Percentiles rank a stretch among this genome's conserved stretches.
phyloP scores from a whole-genome alignment of 2,888 invertebrate genomes.

The Drosophila kambysellisi region DNA sequence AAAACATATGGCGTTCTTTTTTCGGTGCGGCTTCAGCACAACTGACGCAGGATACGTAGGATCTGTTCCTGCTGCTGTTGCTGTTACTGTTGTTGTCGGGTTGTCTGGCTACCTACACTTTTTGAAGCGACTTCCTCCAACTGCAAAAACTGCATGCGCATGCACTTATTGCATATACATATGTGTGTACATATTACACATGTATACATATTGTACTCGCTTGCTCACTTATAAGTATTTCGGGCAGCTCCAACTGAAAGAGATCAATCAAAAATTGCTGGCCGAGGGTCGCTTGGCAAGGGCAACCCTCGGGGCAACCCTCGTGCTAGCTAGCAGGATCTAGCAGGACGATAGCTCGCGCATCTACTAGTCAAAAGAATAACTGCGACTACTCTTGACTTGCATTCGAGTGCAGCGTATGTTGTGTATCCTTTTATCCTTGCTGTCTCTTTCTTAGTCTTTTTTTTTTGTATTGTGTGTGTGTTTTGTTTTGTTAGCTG shows the following conservation, averaged over 20 bases:
- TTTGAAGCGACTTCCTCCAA: constrained; percentile 45
- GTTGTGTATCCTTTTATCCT: constrained; percentile 5
- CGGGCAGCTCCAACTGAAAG: constrained; percentile 49
- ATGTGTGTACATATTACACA: background rate
- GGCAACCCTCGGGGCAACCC: constrained; percentile 41
- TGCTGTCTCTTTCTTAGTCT: constrained; percentile 6
- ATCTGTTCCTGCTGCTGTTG: constrained; percentile 38
- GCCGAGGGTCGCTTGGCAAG: constrained; percentile 28
- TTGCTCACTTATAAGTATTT: constrained; percentile 12
- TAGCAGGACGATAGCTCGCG: constrained; percentile 35
- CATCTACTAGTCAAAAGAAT: constrained; percentile 32
- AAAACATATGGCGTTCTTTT: constrained; percentile 69
- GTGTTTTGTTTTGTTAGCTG: constrained; percentile 38
- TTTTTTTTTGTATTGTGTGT: constrained; percentile 8
- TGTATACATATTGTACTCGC: background rate
- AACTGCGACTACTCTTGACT: constrained; percentile 29
- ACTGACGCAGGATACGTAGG: constrained; percentile 79
- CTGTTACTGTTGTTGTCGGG: background rate
- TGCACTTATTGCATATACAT: constrained; percentile 38
- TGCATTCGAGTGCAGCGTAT: constrained; percentile 22
- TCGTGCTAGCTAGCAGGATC: constrained; percentile 17
- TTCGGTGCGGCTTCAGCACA: constrained; percentile 71
- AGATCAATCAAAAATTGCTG: constrained; percentile 63
- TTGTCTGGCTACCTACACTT: constrained; percentile 48
- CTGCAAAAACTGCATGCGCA: constrained; percentile 40